phyloP scores from a whole-genome alignment of 2,888 invertebrate genomes.

The Disparrhopalites patrizii region DNA sequence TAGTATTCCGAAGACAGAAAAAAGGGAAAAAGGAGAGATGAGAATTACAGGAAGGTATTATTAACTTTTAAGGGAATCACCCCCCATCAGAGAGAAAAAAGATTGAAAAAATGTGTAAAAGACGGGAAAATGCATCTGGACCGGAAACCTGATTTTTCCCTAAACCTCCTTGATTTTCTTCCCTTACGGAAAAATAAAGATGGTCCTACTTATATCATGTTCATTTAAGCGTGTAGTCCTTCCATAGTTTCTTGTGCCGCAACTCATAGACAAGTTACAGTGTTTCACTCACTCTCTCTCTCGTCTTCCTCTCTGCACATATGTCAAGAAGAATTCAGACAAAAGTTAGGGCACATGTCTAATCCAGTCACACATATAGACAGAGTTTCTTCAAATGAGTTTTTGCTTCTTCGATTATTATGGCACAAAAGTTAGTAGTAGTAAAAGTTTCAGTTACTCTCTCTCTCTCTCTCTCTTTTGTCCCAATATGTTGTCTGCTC shows the following conservation, averaged over 20 bases:
- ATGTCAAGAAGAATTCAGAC: too few species aligned
- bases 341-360: too few species aligned
- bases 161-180: constrained; percentile 45
- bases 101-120: constrained; percentile 23
- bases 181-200: constrained; percentile 41
- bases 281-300: not conserved
- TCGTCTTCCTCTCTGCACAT: constrained; percentile 5
- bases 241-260: too few species aligned
- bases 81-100: constrained; percentile 24
- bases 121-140: constrained; percentile 38
- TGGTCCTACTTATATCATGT: constrained; percentile 19
- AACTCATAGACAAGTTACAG: too few species aligned
- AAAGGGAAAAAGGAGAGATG: not conserved
- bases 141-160: constrained; percentile 48
- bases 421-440: too few species aligned
- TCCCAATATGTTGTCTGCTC: too few species aligned
- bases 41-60: too few species aligned
- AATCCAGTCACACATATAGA: constrained; percentile 3
- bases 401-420: constrained; percentile 9
- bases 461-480: constrained; percentile 9
- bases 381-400: not conserved
- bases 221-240: not conserved
- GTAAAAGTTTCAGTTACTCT: constrained; percentile 15
- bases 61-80: constrained; percentile 17
- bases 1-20: not conserved